Percentiles rank a stretch among this genome's conserved stretches.
Evolutionary conservation across 2,797 vertebrate species (phyloP).

Genomic region (Threskiornis aethiopicus): DNA sequence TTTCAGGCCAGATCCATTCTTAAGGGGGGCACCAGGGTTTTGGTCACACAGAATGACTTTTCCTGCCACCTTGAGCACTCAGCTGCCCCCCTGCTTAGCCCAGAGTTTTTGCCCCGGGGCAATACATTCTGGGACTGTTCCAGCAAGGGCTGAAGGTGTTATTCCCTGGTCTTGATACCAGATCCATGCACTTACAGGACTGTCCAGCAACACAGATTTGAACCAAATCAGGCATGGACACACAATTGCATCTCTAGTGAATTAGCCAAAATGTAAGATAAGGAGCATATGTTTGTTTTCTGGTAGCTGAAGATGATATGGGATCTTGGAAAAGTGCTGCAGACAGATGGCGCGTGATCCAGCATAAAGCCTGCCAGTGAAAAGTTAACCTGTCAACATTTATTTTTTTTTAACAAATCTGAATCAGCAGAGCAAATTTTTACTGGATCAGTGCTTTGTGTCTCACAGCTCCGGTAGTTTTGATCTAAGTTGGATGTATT

Average conservation of each 20-base stretch:
- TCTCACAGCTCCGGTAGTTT: not conserved
- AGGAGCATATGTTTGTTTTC: not conserved
- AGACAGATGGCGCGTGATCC: not conserved
- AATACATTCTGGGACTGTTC: not conserved
- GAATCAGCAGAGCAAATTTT: not conserved
- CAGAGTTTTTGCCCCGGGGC: not conserved
- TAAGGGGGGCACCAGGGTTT: not conserved
- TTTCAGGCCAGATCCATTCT: not conserved
- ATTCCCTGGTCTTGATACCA: not conserved
- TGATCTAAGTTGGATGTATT: constrained; percentile 22
- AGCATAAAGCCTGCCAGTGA: not conserved
- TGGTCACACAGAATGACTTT: not conserved
- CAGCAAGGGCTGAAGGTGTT: not conserved
- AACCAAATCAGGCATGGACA: not conserved
- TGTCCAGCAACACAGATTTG: not conserved
- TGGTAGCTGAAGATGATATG: not conserved
- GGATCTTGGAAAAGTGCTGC: not conserved
- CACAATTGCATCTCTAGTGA: not conserved
- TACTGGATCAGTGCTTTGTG: not conserved
- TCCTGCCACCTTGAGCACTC: not conserved
- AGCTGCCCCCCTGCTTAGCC: not conserved
- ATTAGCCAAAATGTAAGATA: not conserved
- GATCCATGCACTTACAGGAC: not conserved
- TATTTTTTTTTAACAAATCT: not conserved
- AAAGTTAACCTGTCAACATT: not conserved